A percentile compares a stretch with the other conserved stretches of the same genome.
These are phyloP conservation scores for Cyphomyrus plagiostoma DNA, from an alignment of 2,113 vertebrate species.

Conservation along the genomic window DNA sequence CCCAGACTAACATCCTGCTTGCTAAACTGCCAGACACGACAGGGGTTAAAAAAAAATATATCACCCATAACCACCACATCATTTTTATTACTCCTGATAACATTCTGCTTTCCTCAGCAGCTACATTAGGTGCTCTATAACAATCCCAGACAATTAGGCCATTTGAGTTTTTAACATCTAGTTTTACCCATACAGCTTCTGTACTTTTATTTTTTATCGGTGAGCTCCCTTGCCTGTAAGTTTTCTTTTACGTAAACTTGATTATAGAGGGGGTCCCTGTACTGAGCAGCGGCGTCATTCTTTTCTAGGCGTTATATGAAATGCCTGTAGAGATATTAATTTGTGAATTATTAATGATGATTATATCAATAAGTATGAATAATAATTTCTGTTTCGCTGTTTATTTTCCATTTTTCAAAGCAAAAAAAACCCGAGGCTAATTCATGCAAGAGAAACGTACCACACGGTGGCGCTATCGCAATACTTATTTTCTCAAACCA, in stretches of 20 bases:
- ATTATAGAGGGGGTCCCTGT: neutral
- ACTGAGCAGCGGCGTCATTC: neutral
- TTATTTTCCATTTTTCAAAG: neutral
- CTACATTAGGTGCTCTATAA: no score
- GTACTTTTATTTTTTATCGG: no score
- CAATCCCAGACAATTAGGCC: no score
- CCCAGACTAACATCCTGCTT: no score
- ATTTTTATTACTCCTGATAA: no score
- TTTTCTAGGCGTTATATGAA: neutral
- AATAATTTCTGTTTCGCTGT: neutral
- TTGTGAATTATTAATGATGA: neutral
- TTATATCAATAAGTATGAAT: neutral
- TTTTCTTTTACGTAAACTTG: neutral
- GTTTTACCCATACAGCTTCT: no score
- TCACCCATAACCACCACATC: no score
- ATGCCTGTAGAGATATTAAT: neutral
- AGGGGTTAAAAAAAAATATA: no score
- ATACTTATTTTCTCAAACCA: neutral
- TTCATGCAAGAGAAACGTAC: neutral
- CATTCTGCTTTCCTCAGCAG: no score
- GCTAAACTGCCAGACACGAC: no score
- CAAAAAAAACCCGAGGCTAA: neutral
- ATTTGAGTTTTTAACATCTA: no score
- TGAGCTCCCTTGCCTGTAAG: no score
- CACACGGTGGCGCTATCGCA: constrained; percentile 44